A percentile compares a stretch with the other conserved stretches of the same genome.
phyloP scores from a whole-genome alignment of 1,140 invertebrate species.

The Cherax quadricarinatus region DNA sequence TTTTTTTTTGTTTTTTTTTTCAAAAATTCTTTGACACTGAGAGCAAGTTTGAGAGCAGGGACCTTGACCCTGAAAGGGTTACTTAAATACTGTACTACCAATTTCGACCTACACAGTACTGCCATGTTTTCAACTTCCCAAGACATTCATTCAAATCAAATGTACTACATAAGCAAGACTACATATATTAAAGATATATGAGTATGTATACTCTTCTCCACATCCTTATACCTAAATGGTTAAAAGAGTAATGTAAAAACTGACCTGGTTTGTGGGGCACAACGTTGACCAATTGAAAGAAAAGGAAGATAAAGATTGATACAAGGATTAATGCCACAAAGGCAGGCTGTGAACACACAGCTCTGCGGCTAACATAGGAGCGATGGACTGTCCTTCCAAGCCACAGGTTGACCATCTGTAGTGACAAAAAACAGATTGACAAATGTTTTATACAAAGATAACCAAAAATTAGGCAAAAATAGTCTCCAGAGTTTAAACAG shows the following conservation, averaged over 20 bases:
- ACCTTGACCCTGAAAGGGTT: too few relatives aligned
- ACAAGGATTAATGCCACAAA: constrained; percentile 18
- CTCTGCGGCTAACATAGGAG: constrained; percentile 35
- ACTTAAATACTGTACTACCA: too few relatives aligned
- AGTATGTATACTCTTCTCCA: too few relatives aligned
- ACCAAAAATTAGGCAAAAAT: background rate
- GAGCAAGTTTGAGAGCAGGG: too few relatives aligned
- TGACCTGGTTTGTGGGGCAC: constrained; percentile 44
- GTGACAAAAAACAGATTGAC: background rate
- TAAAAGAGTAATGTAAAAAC: background rate
- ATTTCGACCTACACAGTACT: too few relatives aligned
- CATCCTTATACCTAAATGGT: too few relatives aligned
- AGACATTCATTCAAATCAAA: too few relatives aligned
- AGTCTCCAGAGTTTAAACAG: background rate
- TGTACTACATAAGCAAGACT: too few relatives aligned
- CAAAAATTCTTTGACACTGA: too few relatives aligned
- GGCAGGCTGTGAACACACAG: constrained; percentile 37
- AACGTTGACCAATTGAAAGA: constrained; percentile 43
- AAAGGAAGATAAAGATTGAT: constrained; percentile 43
- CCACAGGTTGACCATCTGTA: constrained; percentile 42
- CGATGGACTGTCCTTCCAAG: constrained; percentile 44
- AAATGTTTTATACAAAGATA: background rate
- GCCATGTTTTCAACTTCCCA: too few relatives aligned
- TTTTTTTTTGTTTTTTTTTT: too few relatives aligned
- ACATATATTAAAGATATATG: too few relatives aligned